Percentiles rank a stretch among this genome's conserved stretches.
Conservation (phyloP, 2,113 vertebrate genomes). For the Chelonoidis abingdonii region DNA sequence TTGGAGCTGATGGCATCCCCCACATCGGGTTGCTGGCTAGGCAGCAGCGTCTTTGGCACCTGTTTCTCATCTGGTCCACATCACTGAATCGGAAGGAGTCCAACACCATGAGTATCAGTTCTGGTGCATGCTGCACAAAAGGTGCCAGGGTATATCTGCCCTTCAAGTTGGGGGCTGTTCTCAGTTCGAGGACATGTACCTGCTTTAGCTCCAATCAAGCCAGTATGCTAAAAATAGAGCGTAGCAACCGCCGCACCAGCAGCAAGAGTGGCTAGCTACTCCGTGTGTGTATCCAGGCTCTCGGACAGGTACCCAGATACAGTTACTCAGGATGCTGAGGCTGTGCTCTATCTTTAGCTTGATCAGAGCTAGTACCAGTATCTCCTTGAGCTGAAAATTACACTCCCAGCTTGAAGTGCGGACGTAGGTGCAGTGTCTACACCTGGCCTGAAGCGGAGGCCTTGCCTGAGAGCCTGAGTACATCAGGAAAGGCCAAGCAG, state of each 20-base stretch:
- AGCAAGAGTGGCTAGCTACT: no score
- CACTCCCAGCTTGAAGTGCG: no score
- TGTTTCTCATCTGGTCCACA: neutral
- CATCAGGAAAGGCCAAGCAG: neutral
- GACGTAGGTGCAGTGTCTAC: neutral
- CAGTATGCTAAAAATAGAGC: no score
- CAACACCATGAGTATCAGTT: neutral
- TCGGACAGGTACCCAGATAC: no score
- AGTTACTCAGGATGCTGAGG: no score
- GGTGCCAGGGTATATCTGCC: no score
- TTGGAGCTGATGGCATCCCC: neutral
- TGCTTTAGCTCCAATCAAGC: no score
- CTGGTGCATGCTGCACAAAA: neutral
- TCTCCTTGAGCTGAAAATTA: neutral
- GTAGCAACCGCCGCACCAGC: no score
- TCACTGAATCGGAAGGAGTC: neutral
- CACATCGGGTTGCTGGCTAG: neutral
- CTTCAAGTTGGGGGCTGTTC: no score
- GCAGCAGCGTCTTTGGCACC: neutral
- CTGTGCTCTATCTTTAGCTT: no score
- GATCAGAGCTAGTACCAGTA: neutral
- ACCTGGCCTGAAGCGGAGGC: neutral
- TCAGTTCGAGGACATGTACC: no score
- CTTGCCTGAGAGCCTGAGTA: neutral
- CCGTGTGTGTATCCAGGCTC: no score